Base-by-base conservation (phyloP, 2,888 invertebrate genomes). In the Phaonia tiefii region DNA sequence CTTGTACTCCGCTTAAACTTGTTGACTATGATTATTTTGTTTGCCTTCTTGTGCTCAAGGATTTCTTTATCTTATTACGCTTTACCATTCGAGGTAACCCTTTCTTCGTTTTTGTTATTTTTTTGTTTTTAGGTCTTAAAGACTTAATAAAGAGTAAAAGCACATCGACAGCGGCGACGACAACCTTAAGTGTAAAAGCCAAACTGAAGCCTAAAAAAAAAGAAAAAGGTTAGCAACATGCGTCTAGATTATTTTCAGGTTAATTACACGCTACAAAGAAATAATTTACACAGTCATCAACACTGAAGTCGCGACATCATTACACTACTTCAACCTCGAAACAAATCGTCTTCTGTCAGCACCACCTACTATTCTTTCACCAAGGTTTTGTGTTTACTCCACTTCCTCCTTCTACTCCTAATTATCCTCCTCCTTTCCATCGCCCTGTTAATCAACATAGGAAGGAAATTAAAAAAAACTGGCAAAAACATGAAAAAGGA, bases 11-110 rank as follows among this genome's bases (percentile, higher is more conserved):
- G 3, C 51, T 51, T 20, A 15, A 51, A 51, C 7, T 51, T 51
- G 51, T 20, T 51, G 51, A 51, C 51, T 20, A 20, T 51, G 51
- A 51, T 17, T 20, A 51, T 22, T 51, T 20, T n/a, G n/a, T 20
- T 4, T 22, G 51, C 17, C 17, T 15, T 20, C 51, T 22, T 51
- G 51, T 5, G 20, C 22, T 51, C 4, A 11, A 31, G 8, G 8
- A 5, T 51, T 51, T 20, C 22, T 15, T 49, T 17, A 1, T 49
- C 49, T 17, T 49, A 5, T 49, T 17, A 31, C 2, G 3, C 20
- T 51, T 51, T 51, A 10, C 17, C 22, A 20, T 20, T 17, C 20
- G 17, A 20, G 8, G 22, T 17, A 51, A 51, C 51, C 51, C 51
- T 17, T 51, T 51, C n/a, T n/a, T n/a, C n/a, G n/a, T n/a, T 46